Conservation (phyloP, 2,797 vertebrate genomes). For the Enteromius radiatus region DNA sequence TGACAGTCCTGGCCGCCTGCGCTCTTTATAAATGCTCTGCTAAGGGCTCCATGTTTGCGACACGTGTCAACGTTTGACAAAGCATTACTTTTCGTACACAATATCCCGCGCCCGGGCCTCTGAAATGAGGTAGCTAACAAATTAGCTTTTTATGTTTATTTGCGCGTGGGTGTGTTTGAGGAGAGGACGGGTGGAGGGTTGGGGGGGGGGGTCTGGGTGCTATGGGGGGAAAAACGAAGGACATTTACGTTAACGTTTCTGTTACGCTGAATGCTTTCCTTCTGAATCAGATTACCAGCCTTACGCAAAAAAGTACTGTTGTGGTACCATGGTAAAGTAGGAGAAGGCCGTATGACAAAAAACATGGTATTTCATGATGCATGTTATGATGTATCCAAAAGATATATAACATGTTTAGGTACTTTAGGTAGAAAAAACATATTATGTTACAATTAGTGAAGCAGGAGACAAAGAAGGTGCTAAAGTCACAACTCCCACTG, state of each 20-base stretch:
- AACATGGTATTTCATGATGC: not conserved
- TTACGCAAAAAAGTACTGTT: not conserved
- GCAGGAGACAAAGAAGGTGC: constrained; percentile 57
- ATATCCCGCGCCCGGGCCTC: constrained; percentile 74
- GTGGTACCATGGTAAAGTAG: not conserved
- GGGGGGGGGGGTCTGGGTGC: not conserved
- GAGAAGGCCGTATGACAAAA: not conserved
- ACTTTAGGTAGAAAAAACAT: not conserved
- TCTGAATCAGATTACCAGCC: not conserved
- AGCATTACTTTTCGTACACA: constrained; percentile 74
- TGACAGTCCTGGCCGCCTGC: constrained; percentile 60
- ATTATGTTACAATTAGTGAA: constrained; percentile 33
- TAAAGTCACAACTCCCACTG: constrained; percentile 77
- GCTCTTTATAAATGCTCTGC: constrained; percentile 66
- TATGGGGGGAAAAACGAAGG: constrained; percentile 1
- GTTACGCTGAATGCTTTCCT: constrained; percentile 22
- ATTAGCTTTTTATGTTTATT: constrained; percentile 84
- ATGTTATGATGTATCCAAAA: not conserved
- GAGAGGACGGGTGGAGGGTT: constrained; percentile 1
- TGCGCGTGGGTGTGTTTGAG: constrained; percentile 77
- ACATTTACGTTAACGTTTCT: constrained; percentile 20
- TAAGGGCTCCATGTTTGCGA: constrained; percentile 76
- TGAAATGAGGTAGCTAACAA: constrained; percentile 79
- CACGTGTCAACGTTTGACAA: constrained; percentile 83
- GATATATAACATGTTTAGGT: not conserved